Base-by-base conservation (phyloP, 2,797 vertebrate genomes). In the Triplophysa yarkandensis region DNA sequence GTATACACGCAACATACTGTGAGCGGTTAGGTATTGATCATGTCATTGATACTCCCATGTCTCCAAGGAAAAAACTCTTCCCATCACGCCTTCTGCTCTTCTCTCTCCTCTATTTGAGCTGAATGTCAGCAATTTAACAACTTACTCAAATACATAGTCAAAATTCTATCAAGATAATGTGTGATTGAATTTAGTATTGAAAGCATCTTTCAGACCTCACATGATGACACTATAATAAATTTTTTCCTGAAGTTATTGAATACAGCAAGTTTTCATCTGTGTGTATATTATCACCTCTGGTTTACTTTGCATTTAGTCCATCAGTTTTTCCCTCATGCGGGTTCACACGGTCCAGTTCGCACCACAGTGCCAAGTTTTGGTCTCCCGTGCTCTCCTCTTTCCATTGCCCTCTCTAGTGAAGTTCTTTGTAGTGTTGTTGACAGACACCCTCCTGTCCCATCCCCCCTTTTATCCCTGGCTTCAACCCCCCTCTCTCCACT, bases 311-410 rank as follows among this genome's bases (percentile, higher is more conserved):
- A 67, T 54, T 27, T 21, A 6, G 21, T 48, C 34, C 21, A 36
- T 44, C 2, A 30, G 64, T 63, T 61, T 72, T 52, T 62, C 30
- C n/a, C n/a, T 61, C 57, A 77, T 28, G 30, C 52, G 23, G 48
- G 65, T 77, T 80, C 73, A 77, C 60, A 76, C 71, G 61, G 84
- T 87, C 80, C 82, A 86, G 84, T 84, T 88, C 81, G 44, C 82
- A 83, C 82, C 85, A 81, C 83, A 32, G 81, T 71, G 82, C 85
- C 85, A 88, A 86, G 82, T 84, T 82, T 48, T 84, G 79, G 75
- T 78, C 85, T 86, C 65, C 25, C 61, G 52, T 61, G 73, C 32
- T 41, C 71, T 27, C 27, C n/a, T 65, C 36, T 73, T 46, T 60
- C 52, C 41, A 52, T 48, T 76, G 48, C 39, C 54, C 43, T 68